These are phyloP conservation scores for Melanophora roralis DNA, from an alignment of 2,888 invertebrate species.

Conservation along the genomic window DNA sequence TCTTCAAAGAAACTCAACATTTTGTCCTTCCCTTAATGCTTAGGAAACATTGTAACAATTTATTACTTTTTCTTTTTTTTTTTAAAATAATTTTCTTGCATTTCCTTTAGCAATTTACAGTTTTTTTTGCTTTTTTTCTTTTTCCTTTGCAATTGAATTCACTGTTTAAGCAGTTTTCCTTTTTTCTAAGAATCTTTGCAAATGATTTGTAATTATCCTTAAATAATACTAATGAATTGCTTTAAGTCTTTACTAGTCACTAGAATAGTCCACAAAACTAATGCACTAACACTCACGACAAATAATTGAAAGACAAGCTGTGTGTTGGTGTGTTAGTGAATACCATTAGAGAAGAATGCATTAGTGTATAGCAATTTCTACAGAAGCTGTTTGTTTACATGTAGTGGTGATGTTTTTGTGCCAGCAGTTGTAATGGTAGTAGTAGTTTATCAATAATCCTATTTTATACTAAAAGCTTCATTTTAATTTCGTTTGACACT, in stretches of 20 bases:
- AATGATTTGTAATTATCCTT: conserved; percentile 54
- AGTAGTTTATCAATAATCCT: conserved; percentile 58
- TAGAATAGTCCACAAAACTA: conserved; percentile 28
- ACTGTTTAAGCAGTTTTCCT: neutral
- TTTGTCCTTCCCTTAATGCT: too few species aligned
- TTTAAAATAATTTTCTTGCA: too few species aligned
- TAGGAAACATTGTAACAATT: too few species aligned
- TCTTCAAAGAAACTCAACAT: too few species aligned
- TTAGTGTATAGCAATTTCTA: neutral
- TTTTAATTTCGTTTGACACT: conserved; percentile 59
- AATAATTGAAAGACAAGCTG: neutral
- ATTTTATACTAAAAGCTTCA: conserved; percentile 55
- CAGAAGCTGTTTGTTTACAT: neutral
- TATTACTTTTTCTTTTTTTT: too few species aligned
- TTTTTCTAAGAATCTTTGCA: conserved; percentile 6
- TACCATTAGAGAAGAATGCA: conserved; percentile 22
- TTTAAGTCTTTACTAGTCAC: conserved; percentile 42
- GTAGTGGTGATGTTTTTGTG: neutral
- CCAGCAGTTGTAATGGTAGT: neutral
- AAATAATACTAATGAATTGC: conserved; percentile 56
- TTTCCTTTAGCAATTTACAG: too few species aligned
- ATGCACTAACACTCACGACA: neutral
- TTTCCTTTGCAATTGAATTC: too few species aligned
- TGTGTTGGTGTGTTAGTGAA: neutral
- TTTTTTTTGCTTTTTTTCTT: too few species aligned